Conservation (phyloP, 2,888 invertebrate genomes). For the Eupithecia inturbata region DNA sequence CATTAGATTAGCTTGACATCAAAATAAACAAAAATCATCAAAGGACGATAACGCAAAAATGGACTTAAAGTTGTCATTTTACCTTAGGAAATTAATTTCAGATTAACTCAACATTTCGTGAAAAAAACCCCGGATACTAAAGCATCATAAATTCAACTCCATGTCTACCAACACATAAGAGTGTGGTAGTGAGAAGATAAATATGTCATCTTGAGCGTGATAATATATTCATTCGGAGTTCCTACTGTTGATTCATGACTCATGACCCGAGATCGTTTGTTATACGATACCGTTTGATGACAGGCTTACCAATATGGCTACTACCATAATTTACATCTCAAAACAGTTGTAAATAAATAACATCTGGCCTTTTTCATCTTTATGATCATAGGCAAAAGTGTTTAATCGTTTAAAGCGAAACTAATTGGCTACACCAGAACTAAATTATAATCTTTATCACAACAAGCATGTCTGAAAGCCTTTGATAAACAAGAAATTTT, state of each 20-base stretch:
- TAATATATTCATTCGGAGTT: slow-evolving; percentile 39
- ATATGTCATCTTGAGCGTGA: slow-evolving; percentile 37
- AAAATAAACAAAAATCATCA: slow-evolving; percentile 1
- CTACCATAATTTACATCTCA: background rate
- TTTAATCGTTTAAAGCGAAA: background rate
- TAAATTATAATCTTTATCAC: background rate
- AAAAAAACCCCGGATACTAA: slow-evolving; percentile 20
- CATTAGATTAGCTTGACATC: background rate
- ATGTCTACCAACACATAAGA: slow-evolving; percentile 22
- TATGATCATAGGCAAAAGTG: slow-evolving; percentile 8
- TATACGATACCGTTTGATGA: slow-evolving; percentile 45
- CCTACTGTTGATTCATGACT: slow-evolving; percentile 54
- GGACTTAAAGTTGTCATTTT: background rate
- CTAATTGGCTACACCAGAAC: background rate
- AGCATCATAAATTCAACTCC: slow-evolving; percentile 34
- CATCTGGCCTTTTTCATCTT: background rate
- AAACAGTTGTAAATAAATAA: slow-evolving; percentile 4
- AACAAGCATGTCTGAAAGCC: background rate
- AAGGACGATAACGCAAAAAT: slow-evolving; percentile 26
- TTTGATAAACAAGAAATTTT: background rate
- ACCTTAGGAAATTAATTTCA: slow-evolving; percentile 12
- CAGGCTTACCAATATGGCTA: slow-evolving; percentile 25
- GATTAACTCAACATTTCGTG: slow-evolving; percentile 6
- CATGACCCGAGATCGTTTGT: slow-evolving; percentile 51
- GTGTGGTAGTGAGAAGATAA: slow-evolving; percentile 38